Conservation (phyloP, 2,888 invertebrate genomes). For the Priapulus caudatus region DNA sequence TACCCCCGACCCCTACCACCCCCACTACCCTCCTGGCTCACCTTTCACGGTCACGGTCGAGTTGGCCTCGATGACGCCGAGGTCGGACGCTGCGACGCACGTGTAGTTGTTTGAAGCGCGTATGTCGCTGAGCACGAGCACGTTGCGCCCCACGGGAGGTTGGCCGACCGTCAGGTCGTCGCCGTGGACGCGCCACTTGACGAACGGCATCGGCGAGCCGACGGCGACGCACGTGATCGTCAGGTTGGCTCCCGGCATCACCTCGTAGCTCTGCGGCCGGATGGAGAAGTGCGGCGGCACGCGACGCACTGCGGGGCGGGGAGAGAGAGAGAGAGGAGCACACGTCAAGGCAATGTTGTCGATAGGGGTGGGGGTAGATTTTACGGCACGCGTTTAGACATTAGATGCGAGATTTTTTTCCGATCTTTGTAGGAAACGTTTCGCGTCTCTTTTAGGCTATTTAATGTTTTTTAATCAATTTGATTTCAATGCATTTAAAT, state of each 20-base stretch:
- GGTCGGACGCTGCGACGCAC: constrained; percentile 84
- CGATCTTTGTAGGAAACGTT: too few relatives aligned
- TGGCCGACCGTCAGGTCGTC: constrained; percentile 8
- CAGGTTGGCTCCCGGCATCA: constrained; percentile 77
- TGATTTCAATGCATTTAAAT: too few relatives aligned
- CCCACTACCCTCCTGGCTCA: constrained; percentile 35
- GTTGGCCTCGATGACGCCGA: constrained; percentile 76
- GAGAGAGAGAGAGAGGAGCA: constrained; percentile 6
- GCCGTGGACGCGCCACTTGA: constrained; percentile 49
- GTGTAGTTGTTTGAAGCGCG: constrained; percentile 90
- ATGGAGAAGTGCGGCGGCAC: constrained; percentile 92
- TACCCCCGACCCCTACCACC: neutral
- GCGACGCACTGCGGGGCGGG: constrained; percentile 78
- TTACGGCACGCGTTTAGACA: too few relatives aligned
- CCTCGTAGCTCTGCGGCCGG: constrained; percentile 74
- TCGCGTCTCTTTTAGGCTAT: too few relatives aligned
- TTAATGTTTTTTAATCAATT: too few relatives aligned
- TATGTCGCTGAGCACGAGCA: constrained; percentile 70
- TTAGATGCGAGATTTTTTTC: too few relatives aligned
- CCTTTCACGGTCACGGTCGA: constrained; percentile 91
- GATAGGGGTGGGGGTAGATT: too few relatives aligned
- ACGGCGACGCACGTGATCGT: constrained; percentile 93
- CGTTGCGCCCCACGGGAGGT: constrained; percentile 54
- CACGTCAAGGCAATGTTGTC: neutral
- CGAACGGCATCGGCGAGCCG: constrained; percentile 94